A percentile compares a stretch with the other conserved stretches of the same genome.
Conservation (phyloP, 2,888 invertebrate species). For the Diogma glabrata region DNA sequence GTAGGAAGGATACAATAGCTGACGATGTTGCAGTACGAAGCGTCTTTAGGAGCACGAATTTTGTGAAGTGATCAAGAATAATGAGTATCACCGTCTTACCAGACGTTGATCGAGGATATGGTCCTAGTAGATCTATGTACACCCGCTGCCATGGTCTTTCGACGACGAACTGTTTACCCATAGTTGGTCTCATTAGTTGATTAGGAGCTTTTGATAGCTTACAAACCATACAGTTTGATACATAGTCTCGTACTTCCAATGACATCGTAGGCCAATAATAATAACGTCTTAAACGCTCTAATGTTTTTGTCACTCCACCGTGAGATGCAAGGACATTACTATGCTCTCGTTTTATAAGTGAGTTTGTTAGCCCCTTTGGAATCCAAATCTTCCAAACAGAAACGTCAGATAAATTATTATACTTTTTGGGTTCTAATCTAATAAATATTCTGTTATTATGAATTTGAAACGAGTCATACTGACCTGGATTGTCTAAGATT, state of each 20-base stretch:
- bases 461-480: background rate
- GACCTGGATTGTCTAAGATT: background rate
- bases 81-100: slow-evolving; percentile 13
- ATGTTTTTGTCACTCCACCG: no score
- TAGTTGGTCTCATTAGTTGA: slow-evolving; percentile 10
- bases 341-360: background rate
- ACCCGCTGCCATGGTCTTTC: background rate
- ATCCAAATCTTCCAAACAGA: background rate
- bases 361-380: background rate
- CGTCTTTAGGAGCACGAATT: slow-evolving; percentile 13
- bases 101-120: background rate
- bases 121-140: background rate
- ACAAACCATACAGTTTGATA: slow-evolving; percentile 14
- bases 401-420: no score
- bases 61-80: slow-evolving; percentile 13
- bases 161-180: slow-evolving; percentile 10
- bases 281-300: no score
- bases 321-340: background rate
- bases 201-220: slow-evolving; percentile 11
- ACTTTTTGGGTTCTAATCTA: background rate
- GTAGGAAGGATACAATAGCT: slow-evolving; percentile 10
- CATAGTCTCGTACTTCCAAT: slow-evolving; percentile 10
- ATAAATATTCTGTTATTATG: background rate
- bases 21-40: slow-evolving; percentile 8
- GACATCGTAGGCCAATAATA: slow-evolving; percentile 17